Percentiles rank a stretch among this genome's conserved stretches.
phyloP scores from a whole-genome alignment of 1,140 invertebrate species.

The Trialeurodes vaporariorum region DNA sequence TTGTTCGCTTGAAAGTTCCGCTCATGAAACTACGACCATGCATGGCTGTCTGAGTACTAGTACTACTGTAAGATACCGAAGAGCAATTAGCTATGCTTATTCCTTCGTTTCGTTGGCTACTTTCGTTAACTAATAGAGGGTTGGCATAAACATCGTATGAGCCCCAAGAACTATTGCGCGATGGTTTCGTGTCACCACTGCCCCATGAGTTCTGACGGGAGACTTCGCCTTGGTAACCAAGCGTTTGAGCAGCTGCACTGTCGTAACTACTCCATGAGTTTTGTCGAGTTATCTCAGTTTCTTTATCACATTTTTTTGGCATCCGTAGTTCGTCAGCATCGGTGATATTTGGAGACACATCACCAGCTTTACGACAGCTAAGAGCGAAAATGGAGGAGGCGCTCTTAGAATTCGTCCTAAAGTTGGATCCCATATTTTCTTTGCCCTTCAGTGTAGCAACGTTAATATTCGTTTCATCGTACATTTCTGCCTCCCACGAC shows the following conservation, averaged over 20 bases:
- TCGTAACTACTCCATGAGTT: constrained; percentile 71
- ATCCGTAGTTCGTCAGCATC: background rate
- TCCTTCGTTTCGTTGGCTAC: background rate
- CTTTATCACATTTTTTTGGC: constrained; percentile 11
- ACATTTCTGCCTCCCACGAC: constrained; percentile 42
- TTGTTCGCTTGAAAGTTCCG: background rate
- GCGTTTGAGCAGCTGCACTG: constrained; percentile 56
- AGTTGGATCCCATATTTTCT: background rate
- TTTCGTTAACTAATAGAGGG: constrained; percentile 30
- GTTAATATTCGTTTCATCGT: background rate
- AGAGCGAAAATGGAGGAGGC: background rate
- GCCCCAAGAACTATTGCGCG: constrained; percentile 60
- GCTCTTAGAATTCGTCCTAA: background rate
- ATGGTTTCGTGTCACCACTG: constrained; percentile 52
- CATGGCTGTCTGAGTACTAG: background rate
- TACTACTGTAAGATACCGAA: too few relatives aligned
- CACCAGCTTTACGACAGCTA: background rate
- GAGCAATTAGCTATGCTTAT: background rate
- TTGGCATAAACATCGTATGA: constrained; percentile 48
- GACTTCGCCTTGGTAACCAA: constrained; percentile 40
- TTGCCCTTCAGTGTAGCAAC: background rate
- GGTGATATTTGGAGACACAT: background rate
- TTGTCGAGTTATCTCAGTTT: constrained; percentile 41
- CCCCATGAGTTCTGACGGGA: constrained; percentile 77
- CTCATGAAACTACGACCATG: background rate